phyloP scores from a whole-genome alignment of 2,888 invertebrate species.

The Leptinotarsa peninsularis region DNA sequence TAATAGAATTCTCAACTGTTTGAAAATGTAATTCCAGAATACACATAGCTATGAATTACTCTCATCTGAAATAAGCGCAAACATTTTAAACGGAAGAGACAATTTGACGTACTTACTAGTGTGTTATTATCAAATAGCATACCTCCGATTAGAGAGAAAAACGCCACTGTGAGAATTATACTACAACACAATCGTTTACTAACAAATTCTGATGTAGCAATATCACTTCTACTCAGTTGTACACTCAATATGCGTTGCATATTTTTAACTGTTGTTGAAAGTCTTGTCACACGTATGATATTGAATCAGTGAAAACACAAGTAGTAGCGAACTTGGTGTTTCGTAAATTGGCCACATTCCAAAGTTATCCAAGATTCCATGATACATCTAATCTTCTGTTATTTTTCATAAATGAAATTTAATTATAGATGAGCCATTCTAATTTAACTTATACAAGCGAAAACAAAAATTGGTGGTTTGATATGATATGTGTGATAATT shows the following conservation, averaged over 20 bases:
- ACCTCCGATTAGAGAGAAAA: constrained; percentile 66
- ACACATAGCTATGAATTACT: too few species aligned
- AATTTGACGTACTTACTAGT: too few species aligned
- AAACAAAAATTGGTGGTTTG: too few species aligned
- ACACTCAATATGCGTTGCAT: constrained; percentile 68
- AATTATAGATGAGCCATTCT: constrained; percentile 14
- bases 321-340: constrained; percentile 10
- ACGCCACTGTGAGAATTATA: constrained; percentile 65
- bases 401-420: constrained; percentile 12
- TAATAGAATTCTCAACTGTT: too few species aligned
- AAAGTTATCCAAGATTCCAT: constrained; percentile 1
- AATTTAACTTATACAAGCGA: neutral
- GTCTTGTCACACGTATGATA: neutral
- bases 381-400: constrained; percentile 5
- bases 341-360: constrained; percentile 12
- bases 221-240: constrained; percentile 63
- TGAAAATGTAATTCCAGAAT: too few species aligned
- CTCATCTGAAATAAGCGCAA: too few species aligned
- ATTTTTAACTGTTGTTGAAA: neutral
- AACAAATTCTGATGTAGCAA: constrained; percentile 59
- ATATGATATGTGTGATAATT: too few species aligned
- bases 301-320: constrained; percentile 11
- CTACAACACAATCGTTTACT: constrained; percentile 60
- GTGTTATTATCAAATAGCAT: constrained; percentile 29
- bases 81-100: too few species aligned